Evolutionary conservation across 2,888 invertebrate species (phyloP).

Genomic region (Caenorhabditis sp.): DNA sequence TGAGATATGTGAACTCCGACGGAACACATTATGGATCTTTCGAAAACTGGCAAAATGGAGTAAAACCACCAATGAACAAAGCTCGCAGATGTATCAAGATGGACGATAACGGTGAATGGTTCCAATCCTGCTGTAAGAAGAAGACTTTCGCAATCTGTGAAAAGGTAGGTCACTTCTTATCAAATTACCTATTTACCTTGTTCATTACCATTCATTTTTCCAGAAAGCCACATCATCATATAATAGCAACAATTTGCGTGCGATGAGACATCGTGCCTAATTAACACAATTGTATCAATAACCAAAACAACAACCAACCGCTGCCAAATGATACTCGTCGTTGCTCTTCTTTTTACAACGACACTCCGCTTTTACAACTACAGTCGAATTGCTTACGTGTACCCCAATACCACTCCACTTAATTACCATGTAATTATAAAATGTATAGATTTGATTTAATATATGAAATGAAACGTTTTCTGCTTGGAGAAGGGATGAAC

Average conservation of each 20-base stretch:
- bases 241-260: not conserved
- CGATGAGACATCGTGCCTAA: not conserved
- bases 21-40: constrained; percentile 54
- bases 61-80: constrained; percentile 61
- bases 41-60: constrained; percentile 63
- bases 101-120: constrained; percentile 63
- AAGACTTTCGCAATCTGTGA: constrained; percentile 63
- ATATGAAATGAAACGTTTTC: not conserved
- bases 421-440: not conserved
- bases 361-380: not conserved
- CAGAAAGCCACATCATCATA: not conserved
- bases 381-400: not conserved
- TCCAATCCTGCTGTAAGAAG: constrained; percentile 70
- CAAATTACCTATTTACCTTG: not conserved
- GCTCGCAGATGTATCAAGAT: constrained; percentile 68
- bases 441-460: not conserved
- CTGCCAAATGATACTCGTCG: not conserved
- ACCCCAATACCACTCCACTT: not conserved
- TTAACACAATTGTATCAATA: not conserved
- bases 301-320: not conserved
- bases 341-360: not conserved
- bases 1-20: constrained; percentile 62
- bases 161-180: constrained; percentile 35
- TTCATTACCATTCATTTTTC: not conserved
- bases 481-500: not conserved